Conservation (phyloP, 2,113 vertebrate species). For the Setophaga petechia region DNA sequence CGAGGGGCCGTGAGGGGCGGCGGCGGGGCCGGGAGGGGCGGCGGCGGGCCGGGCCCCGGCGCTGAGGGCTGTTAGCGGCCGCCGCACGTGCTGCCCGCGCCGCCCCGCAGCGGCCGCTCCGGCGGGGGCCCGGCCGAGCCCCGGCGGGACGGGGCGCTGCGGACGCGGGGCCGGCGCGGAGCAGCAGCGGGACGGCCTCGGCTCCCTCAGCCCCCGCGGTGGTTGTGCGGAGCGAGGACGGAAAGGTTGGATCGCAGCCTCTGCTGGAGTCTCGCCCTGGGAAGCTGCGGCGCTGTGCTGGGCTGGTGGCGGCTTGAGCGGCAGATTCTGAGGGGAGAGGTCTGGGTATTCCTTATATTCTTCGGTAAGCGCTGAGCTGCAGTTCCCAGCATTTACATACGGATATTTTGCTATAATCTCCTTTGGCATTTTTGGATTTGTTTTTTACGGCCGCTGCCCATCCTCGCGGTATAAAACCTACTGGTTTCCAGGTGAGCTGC, state of each 20-base stretch:
- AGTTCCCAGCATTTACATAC: accelerated
- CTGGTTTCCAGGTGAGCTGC: not conserved
- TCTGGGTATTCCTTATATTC: not conserved
- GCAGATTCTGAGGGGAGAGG: not conserved
- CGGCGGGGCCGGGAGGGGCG: too few species aligned
- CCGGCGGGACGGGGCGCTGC: not conserved
- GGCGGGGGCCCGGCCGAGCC: not conserved
- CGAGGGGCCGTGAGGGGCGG: not conserved
- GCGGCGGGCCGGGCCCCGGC: not conserved
- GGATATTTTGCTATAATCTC: not conserved
- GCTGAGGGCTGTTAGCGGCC: not conserved
- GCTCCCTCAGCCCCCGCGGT: not conserved
- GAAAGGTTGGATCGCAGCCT: accelerated
- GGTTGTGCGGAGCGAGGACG: not conserved
- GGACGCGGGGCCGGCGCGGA: not conserved
- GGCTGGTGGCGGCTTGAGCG: not conserved
- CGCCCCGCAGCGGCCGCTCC: too few species aligned
- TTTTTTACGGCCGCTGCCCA: not conserved
- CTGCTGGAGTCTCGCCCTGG: not conserved
- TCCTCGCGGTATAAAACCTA: not conserved
- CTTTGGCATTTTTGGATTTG: not conserved
- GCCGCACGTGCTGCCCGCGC: not conserved
- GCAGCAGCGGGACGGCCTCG: not conserved
- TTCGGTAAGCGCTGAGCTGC: not conserved
- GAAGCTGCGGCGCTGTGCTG: not conserved